Percentiles rank a stretch among this genome's conserved stretches.
Evolutionary conservation across 2,797 vertebrate genomes (phyloP).

Genomic region (Streptopelia turtur): DNA sequence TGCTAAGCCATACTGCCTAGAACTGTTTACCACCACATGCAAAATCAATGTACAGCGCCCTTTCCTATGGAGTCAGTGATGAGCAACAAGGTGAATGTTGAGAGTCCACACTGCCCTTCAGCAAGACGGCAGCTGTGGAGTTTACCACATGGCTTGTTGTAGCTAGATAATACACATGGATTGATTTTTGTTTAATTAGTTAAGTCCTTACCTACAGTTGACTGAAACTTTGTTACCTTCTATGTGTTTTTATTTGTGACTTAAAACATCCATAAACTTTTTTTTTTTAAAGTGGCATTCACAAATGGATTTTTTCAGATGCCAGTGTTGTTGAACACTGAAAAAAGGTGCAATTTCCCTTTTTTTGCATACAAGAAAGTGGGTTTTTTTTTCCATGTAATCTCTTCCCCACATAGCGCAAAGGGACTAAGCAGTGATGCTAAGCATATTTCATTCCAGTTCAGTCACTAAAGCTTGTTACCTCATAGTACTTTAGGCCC

Average conservation of each 20-base stretch:
- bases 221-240: background rate
- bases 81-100: background rate
- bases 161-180: rapidly evolving
- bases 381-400: background rate
- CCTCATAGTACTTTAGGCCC: background rate
- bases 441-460: background rate
- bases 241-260: background rate
- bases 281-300: too few relatives aligned
- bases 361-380: background rate
- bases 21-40: background rate
- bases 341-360: background rate
- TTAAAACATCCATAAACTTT: background rate
- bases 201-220: background rate
- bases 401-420: background rate
- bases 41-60: background rate
- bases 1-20: background rate
- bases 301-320: background rate
- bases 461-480: background rate
- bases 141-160: background rate
- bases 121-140: background rate
- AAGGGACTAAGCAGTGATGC: background rate
- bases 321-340: background rate
- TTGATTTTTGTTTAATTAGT: background rate
- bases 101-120: background rate
- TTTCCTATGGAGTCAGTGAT: background rate